Base-by-base conservation (phyloP, 2,797 vertebrate genomes). In the Dallia pectoralis region DNA sequence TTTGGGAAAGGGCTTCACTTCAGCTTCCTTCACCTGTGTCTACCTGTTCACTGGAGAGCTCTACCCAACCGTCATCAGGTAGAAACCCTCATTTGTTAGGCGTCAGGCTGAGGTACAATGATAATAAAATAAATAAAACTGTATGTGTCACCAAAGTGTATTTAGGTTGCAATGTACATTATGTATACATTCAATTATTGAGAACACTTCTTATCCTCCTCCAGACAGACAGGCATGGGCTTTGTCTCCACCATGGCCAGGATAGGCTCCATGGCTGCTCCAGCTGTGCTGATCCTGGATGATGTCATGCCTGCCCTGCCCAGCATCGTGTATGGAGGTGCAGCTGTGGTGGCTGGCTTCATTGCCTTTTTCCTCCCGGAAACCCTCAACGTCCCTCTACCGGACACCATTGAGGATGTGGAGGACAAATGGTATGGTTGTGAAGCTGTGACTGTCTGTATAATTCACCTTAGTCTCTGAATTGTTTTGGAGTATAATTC, bases 191-290 rank as follows among this genome's bases (percentile, higher is more conserved):
- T 40, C 9, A 44, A 9, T 6, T 44, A 1, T 44, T 11, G 6
- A 29, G 27, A 11, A 18, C 36, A 40, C 19, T 63, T 25, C 53
- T 19, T 15, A 29, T 15, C 27, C 59, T 7, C 27, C 48, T 77
- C 32, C 88, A 98, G 96, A 87, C 96, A 98, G 89, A 98, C 95
- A 0, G 96, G 96, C 16, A 84, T 97, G 87, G 96, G 96, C 0
- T 91, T 97, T 0, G 91, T 91, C 65, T 96, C 94, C 79, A 97
- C 94, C 0, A 94, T 97, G 95, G 93, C 96, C 0, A 90, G 96
- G 0, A 72, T 95, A 0, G 97, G 96, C 0, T 95, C 95, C 82
- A 98, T 98, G 81, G 91, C 96, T 0, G 95, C 96, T 0, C 97
- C 97, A 0, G 87, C 96, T 2, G 93, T 97, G 59, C 93, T 95